These are phyloP conservation scores for Antitype chi DNA, from an alignment of 2,888 invertebrate genomes.

Conservation along the genomic window DNA sequence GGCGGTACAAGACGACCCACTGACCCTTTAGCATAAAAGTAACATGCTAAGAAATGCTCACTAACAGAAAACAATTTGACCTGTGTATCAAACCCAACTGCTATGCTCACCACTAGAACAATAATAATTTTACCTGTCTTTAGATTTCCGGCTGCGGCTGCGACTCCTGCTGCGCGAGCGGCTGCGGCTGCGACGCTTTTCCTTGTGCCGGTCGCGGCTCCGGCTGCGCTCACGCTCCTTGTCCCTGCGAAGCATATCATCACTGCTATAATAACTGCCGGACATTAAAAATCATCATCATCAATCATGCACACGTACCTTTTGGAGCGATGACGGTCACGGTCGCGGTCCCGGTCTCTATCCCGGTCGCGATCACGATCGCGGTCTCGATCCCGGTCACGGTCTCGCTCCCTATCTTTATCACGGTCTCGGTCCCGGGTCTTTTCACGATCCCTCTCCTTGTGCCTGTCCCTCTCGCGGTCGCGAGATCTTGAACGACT, in stretches of 20 bases:
- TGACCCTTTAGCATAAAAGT: not conserved
- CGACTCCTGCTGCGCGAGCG: conserved; percentile 81
- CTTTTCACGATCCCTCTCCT: conserved; percentile 80
- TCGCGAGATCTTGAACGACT: conserved; percentile 86
- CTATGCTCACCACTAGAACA: not conserved
- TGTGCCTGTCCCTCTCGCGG: conserved; percentile 77
- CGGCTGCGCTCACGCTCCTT: conserved; percentile 81
- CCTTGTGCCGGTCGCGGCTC: conserved; percentile 79
- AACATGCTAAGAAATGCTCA: not conserved
- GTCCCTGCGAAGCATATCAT: conserved; percentile 73
- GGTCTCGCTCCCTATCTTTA: conserved; percentile 69
- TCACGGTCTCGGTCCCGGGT: conserved; percentile 76
- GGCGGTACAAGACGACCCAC: no score
- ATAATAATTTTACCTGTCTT: conserved; percentile 80
- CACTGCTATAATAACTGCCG: not conserved
- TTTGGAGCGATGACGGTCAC: conserved; percentile 86
- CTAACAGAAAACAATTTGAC: not conserved
- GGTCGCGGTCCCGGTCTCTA: conserved; percentile 80
- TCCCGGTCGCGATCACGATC: conserved; percentile 84
- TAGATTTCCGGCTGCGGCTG: conserved; percentile 85
- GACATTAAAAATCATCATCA: no score
- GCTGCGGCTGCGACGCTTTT: conserved; percentile 83
- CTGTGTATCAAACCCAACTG: not conserved
- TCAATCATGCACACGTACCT: conserved; percentile 79
- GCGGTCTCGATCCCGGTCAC: conserved; percentile 74